Percentiles rank a stretch among this genome's conserved stretches.
Conservation (phyloP, 2,113 vertebrate genomes). For the Octodon degus region DNA sequence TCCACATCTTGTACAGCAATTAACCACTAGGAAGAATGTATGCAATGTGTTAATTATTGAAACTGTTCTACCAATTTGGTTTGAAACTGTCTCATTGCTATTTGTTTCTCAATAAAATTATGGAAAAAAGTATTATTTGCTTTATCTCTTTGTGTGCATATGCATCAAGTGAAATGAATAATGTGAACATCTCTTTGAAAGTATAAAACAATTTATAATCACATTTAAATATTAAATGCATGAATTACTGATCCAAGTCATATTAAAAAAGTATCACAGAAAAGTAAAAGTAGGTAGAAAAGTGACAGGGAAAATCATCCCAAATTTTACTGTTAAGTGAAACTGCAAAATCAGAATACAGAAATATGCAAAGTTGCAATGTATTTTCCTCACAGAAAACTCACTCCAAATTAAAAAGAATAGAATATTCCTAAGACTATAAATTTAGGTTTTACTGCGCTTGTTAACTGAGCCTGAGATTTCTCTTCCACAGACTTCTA, state of each 20-base stretch:
- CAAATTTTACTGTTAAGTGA: background rate
- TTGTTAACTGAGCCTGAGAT: background rate
- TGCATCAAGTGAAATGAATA: background rate
- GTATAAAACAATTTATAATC: background rate
- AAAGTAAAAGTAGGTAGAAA: background rate
- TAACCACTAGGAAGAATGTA: too few relatives aligned
- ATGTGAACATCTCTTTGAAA: conserved; percentile 28
- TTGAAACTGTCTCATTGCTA: too few relatives aligned
- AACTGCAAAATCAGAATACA: background rate
- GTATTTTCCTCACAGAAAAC: background rate
- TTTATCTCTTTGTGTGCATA: background rate
- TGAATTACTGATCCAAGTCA: background rate
- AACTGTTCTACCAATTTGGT: too few relatives aligned
- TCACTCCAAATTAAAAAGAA: background rate
- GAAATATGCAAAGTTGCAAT: background rate
- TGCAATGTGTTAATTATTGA: too few relatives aligned
- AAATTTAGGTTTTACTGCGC: background rate
- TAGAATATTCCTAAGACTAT: background rate
- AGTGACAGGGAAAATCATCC: background rate
- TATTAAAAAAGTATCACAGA: background rate
- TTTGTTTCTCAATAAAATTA: too few relatives aligned
- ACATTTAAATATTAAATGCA: background rate
- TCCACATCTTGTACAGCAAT: too few relatives aligned
- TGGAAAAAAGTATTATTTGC: background rate
- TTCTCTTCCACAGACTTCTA: background rate